Base-by-base conservation (phyloP, 1,140 invertebrate genomes). In the Ectropis grisescens region DNA sequence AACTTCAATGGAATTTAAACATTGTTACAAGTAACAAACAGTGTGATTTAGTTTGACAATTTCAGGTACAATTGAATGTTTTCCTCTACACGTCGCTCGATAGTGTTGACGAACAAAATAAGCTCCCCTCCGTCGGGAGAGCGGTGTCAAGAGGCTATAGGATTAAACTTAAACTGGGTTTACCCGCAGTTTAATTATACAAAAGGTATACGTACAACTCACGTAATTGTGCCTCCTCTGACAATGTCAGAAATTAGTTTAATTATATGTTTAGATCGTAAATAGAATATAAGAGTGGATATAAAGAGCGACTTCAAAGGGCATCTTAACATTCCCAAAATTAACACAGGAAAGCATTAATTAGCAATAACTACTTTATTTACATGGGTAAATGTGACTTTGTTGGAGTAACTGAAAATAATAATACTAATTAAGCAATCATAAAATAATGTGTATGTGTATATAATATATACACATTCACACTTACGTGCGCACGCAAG, bases 31-130 rank as follows among this genome's bases (percentile, higher is more conserved):
- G 52, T 37, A 43, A 41, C 41, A 47, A 50, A 70, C 46, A 65
- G 68, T 67, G 39, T 42, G 47, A 61, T 66, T 74, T 64, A 41
- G 58, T 54, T 43, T 65, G 61, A 58, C 59, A 67, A 58, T 58
- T 51, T 61, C n/a, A n/a, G 41, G 54, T 50, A 48, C 45, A 47
- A 42, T 54, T 60, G 59, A 65, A 50, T 58, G 56, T 53, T 67
- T 70, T 74, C 61, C 59, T 64, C 58, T 69, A 64, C 46, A 55
- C 67, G 55, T 66, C 50, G 69, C 59, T 80, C 72, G 70, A 80
- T 80, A 75, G 70, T 76, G 72, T 75, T 74, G 70, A 75, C 68
- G 72, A 72, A 75, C 70, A 72, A 75, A 78, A 80, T 80, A 80
- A 74, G 64, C 70, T 69, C 64, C 68, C 70, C 66, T 57, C 47